Evolutionary conservation across 2,113 vertebrate genomes (phyloP), one percentile per base, ranked within the genome.

Genomic region (Cheirogaleus medius): DNA sequence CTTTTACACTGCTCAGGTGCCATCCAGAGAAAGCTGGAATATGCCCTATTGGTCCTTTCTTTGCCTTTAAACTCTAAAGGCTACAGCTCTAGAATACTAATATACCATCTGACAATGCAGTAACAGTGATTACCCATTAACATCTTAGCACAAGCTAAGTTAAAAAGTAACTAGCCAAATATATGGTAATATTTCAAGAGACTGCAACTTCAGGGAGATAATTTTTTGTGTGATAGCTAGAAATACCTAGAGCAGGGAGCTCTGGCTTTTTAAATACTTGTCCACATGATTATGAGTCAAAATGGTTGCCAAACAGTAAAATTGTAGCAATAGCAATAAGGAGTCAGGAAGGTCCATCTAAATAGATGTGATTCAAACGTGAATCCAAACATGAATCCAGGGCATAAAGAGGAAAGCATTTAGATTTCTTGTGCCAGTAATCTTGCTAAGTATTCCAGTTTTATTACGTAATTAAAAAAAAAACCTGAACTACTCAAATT

Each of bases 111-210:
- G 37, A 56, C 39, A 52, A 32, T 56, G 83, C 90, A 76, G 82
- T 81, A 87, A 85, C 44, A 56, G 4, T 80, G 89, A 91, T 94
- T 90, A 44, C 39, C 63, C 76, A 64, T 87, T 89, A 73, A 81
- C n/a, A 76, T 78, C 44, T 77, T 49, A 80, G 74, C 80, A 91
- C 44, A 88, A 87, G 47, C 8, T 21, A 74, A 77, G 83, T 81
- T 85, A 96, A 93, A 97, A 94, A 76, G 42, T 34, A 95, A 92
- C 78, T 66, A 29, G 52, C 18, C 37, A 78, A 94, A 95, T 42
- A 77, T 23, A 90, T 71, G 54, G 68, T 87, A 78, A 68, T 42
- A 90, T 13, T 56, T 95, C 63, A 86, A 95, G 39, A 60, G 32
- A 39, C 32, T n/a, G 17, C 7, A 37, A 71, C 15, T 37, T 85